Base-by-base conservation (phyloP, 2,797 vertebrate species). In the Novumbra hubbsi region DNA sequence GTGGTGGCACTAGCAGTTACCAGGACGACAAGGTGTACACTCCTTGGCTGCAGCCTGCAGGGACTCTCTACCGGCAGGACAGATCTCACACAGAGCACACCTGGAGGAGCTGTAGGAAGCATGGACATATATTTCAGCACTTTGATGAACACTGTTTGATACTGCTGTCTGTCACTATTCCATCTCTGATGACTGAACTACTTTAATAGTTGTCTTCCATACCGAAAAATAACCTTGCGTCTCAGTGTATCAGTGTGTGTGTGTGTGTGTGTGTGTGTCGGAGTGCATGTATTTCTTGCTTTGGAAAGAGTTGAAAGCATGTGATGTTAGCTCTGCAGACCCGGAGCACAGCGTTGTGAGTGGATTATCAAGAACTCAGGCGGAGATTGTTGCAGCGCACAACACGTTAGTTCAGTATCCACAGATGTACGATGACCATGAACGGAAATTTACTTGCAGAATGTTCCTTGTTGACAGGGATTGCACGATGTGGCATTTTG, bases 391-490 rank as follows among this genome's bases (percentile, higher is more conserved):
- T 45, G 68, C 45, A 50, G 65, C 24, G 68, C 73, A 17, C 34
- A 50, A 50, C 30, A 64, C 73, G 28, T 19, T 32, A 12, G 69
- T 63, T 67, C 14, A 63, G 80, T 38, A 79, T 49, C 19, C 78
- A 16, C 21, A 78, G 19, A 50, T 67, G 11, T 24, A 73, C 17
- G 0, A 0, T 4, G 19, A 73, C 55, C 60, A 28, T 45, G 72
- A 38, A 72, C 2, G 30, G 8, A 1, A 74, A 85, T 93, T 93
- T 89, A 96, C 96, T 95, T 97, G 95, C 96, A 97, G 74, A 94
- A 96, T 0, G 83, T 90, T 83, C 94, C 96, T 0, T 73, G 83
- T 0, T 72, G 74, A 86, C 96, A 97, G 1, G 94, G 92, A 30
- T 88, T 65, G 78, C 96, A 97, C 9, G 77, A 89, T 2, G 87